Evolutionary conservation across 2,113 vertebrate genomes (phyloP), one percentile per base, ranked within the genome.

Genomic region (Hypanus sabinus): DNA sequence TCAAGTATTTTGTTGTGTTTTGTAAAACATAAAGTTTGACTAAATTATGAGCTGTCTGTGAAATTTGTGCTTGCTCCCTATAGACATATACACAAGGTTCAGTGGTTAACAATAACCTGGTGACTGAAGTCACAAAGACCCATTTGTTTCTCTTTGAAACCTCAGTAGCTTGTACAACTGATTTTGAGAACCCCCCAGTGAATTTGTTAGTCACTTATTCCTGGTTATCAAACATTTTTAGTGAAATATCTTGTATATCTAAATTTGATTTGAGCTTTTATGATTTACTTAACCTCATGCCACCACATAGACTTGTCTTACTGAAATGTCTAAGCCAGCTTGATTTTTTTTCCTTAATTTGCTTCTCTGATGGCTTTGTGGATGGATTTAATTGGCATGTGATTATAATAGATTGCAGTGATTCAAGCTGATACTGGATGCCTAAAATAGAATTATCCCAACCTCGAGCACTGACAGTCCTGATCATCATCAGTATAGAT

Each of bases 401-500:
- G 79, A 18, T 18, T 38, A 36, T 20, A 33, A 14, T 36, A 16
- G n/a, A 79, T 33, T 36, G 76, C 33, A 16, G 33, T 81, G 79
- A 38, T 38, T 81, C 18, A 81, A 38, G 14, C 2, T 81, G 79
- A 46, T 38, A 36, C 79, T 81, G 79, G 36, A 18, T 81, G 33
- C 79, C 79, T 81, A 36, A 81, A 81, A 46, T 46, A 81, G 79
- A 46, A 81, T 46, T 81, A 38, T 81, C 38, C 79, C 79, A 81
- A 38, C 38, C 36, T 11, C 7, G 7, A 79, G 76, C 16, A 33
- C 76, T 77, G 33, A 77, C 76, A 77, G 12, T n/a, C 30, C 76
- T 12, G 27, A n/a, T 77, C 24, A 77, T 77, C 76, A n/a, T 77
- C 76, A 77, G 33, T 77, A 77, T 14, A n/a, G 33, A 77, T n/a